phyloP scores from a whole-genome alignment of 2,113 vertebrate species.

The Xenopus borealis region DNA sequence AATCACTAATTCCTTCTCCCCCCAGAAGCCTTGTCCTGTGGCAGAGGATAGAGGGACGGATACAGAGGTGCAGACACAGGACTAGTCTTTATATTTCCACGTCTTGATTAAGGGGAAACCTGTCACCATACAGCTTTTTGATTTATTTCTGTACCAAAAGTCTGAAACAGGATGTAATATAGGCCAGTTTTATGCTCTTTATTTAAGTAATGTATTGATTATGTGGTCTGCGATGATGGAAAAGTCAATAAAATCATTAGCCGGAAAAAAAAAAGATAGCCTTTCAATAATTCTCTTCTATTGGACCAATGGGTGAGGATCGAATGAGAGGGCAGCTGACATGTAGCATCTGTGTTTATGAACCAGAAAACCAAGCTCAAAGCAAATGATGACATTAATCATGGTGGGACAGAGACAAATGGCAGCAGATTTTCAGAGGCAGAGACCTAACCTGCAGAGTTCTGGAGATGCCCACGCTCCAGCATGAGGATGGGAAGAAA shows the following conservation, averaged over 20 bases:
- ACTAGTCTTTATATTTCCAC: no score
- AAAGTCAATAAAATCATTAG: conserved; percentile 18
- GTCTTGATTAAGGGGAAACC: background rate
- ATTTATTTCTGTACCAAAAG: conserved; percentile 2
- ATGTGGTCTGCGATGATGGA: background rate
- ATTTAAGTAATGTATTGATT: conserved; percentile 15
- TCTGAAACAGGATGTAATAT: conserved; percentile 3
- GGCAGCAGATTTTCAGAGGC: background rate
- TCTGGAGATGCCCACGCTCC: no score
- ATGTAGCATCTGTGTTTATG: conserved; percentile 20
- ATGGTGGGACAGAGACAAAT: conserved; percentile 16
- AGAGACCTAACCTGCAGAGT: background rate
- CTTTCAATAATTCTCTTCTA: background rate
- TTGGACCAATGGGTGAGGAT: background rate
- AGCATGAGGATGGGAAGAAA: background rate
- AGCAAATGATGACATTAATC: conserved; percentile 10
- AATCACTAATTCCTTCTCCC: no score
- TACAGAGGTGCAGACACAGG: no score
- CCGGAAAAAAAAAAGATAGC: background rate
- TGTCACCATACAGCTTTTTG: background rate
- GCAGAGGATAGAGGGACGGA: no score
- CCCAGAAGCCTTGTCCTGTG: no score
- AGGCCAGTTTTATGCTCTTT: background rate
- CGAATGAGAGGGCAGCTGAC: conserved; percentile 3
- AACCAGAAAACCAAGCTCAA: background rate